These are phyloP conservation scores for Eumeta japonica DNA, from an alignment of 1,140 invertebrate species.

Conservation along the genomic window DNA sequence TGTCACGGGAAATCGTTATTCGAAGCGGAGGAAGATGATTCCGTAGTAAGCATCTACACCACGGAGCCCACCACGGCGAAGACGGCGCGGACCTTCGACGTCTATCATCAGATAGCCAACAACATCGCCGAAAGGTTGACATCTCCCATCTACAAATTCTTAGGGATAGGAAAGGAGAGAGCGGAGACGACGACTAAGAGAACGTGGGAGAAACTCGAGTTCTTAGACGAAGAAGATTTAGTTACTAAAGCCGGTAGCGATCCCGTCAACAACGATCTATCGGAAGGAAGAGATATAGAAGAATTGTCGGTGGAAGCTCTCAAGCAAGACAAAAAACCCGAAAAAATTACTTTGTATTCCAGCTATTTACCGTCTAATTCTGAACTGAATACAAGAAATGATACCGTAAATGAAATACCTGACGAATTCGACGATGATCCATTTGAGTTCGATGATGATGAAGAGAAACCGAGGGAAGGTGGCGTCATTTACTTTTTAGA, in stretches of 20 bases:
- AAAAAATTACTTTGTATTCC: slow-evolving; percentile 39
- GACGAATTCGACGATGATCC: slow-evolving; percentile 14
- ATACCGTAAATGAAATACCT: slow-evolving; percentile 20
- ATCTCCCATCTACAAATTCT: slow-evolving; percentile 39
- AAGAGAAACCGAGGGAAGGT: slow-evolving; percentile 21
- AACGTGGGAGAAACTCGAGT: slow-evolving; percentile 33
- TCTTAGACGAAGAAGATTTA: slow-evolving; percentile 32
- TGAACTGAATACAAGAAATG: slow-evolving; percentile 15
- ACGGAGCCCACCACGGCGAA: slow-evolving; percentile 20
- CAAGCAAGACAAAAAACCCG: slow-evolving; percentile 35
- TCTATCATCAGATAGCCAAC: slow-evolving; percentile 45
- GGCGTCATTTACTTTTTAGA: slow-evolving; percentile 35
- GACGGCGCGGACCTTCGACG: slow-evolving; percentile 18
- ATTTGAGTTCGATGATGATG: slow-evolving; percentile 23
- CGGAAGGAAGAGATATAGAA: slow-evolving; percentile 31
- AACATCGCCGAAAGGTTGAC: slow-evolving; percentile 46
- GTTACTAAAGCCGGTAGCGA: slow-evolving; percentile 16
- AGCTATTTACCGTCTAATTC: slow-evolving; percentile 26
- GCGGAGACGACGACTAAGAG: slow-evolving; percentile 24
- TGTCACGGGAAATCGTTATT: background rate
- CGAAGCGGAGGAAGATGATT: slow-evolving; percentile 26
- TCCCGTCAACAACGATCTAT: slow-evolving; percentile 31
- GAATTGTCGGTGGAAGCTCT: slow-evolving; percentile 30
- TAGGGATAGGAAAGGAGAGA: slow-evolving; percentile 26
- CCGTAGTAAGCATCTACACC: slow-evolving; percentile 48